phyloP scores from a whole-genome alignment of 2,888 invertebrate genomes.

The Pachydiplax longipennis region DNA sequence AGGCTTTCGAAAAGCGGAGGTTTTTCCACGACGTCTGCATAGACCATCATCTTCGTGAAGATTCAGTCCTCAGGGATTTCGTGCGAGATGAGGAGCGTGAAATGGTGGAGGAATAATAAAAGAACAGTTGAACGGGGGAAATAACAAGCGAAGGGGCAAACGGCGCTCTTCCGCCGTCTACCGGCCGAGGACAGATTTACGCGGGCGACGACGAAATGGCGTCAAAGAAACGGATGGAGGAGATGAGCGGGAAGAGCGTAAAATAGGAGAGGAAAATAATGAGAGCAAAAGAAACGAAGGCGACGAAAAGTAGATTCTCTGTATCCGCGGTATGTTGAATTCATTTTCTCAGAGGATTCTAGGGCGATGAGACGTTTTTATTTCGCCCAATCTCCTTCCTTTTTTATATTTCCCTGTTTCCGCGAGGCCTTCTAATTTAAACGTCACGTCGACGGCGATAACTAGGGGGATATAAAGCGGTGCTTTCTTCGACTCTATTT shows the following conservation, averaged over 20 bases:
- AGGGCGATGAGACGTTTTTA: background rate
- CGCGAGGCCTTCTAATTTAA: too few species aligned
- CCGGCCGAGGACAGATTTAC: conserved; percentile 5
- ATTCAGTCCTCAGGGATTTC: background rate
- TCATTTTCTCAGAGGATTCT: background rate
- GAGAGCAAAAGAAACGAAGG: background rate
- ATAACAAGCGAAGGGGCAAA: background rate
- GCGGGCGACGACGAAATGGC: conserved; percentile 17
- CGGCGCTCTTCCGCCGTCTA: background rate
- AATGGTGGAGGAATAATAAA: background rate
- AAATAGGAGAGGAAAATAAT: background rate
- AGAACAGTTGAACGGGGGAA: background rate
- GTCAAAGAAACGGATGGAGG: background rate
- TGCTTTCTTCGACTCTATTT: too few species aligned
- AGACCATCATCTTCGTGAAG: background rate
- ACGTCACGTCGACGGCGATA: too few species aligned
- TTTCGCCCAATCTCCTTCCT: background rate
- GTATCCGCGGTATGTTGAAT: background rate
- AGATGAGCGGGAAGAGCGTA: background rate
- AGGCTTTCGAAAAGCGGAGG: background rate
- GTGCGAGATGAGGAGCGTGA: background rate
- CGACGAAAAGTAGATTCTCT: background rate
- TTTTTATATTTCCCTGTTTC: too few species aligned
- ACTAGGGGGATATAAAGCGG: too few species aligned
- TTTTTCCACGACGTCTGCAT: background rate